Conservation (phyloP, 2,888 invertebrate species). For the Furcula furcula region DNA sequence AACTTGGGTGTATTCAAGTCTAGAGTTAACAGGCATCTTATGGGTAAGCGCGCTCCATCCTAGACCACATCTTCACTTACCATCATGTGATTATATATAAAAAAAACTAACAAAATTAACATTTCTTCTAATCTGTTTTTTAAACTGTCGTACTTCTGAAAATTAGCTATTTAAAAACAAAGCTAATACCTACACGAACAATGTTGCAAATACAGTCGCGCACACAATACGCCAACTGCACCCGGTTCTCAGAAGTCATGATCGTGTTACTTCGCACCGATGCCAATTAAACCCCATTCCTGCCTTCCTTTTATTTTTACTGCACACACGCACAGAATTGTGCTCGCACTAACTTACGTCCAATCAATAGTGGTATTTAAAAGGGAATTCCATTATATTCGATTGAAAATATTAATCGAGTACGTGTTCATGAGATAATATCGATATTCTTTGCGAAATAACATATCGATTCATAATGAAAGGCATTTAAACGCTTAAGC, state of each 20-base stretch:
- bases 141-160: no score
- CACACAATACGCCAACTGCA: conserved; percentile 21
- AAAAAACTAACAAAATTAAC: no score
- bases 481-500: no score
- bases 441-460: conserved; percentile 13
- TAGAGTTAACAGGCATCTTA: no score
- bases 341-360: conserved; percentile 32
- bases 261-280: conserved; percentile 40
- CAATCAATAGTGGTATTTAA: conserved; percentile 31
- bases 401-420: conserved; percentile 15
- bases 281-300: conserved; percentile 58
- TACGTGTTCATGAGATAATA: conserved; percentile 6
- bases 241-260: conserved; percentile 47
- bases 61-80: no score
- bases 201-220: conserved; percentile 11
- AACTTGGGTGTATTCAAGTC: no score
- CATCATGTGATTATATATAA: no score
- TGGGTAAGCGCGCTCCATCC: no score
- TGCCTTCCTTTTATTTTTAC: conserved; percentile 48
- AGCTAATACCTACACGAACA: conserved; percentile 8
- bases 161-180: no score
- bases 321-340: conserved; percentile 37
- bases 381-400: conserved; percentile 17
- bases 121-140: no score
- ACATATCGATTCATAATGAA: no score